Evolutionary conservation across 2,888 invertebrate species (phyloP), one percentile per base, ranked within the genome.

Genomic region (Hypomecis atomaria): DNA sequence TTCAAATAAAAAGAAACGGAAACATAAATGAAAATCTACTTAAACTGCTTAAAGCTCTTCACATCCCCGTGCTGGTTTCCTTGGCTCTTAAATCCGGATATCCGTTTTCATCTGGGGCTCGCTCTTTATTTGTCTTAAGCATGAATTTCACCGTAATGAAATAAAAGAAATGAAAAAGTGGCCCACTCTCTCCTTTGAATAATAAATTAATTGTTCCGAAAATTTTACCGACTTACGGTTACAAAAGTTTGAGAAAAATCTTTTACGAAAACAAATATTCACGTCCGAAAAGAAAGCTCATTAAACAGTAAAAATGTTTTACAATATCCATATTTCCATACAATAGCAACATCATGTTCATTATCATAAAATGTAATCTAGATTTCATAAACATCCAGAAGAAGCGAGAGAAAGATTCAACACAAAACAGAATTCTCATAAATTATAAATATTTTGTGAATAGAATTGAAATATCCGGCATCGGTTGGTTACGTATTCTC

Each of bases 11-110:
- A 70, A 71, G 66, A 48, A 65, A 60, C 62, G 62, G 76, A 74
- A 77, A 71, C 69, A 70, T 67, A 77, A 79, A 81, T 79, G 71
- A 79, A 81, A 81, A 81, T 79, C 76, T 75, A 77, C 79, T 81
- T 82, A 78, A 81, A 78, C 73, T 78, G 76, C 78, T 74, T 74
- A 73, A 76, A 76, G 75, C 79, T 78, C 76, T 77, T 71, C 73
- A 83, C 81, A 79, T 78, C 75, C 66, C 73, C 74, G 71, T 74
- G 76, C 71, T 76, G 78, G 82, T 83, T 85, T 86, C 79, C 78
- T 82, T 83, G 77, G 78, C 82, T 85, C 78, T 84, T 82, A 82
- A 83, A 80, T 71, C 83, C 83, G 88, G 83, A 88, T 81, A 82
- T 88, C 86, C 86, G 81, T 74, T 77, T 82, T 83, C 79, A 80